Evolutionary conservation across 2,797 vertebrate genomes (phyloP), one percentile per base, ranked within the genome.

Genomic region (Natrix natrix): DNA sequence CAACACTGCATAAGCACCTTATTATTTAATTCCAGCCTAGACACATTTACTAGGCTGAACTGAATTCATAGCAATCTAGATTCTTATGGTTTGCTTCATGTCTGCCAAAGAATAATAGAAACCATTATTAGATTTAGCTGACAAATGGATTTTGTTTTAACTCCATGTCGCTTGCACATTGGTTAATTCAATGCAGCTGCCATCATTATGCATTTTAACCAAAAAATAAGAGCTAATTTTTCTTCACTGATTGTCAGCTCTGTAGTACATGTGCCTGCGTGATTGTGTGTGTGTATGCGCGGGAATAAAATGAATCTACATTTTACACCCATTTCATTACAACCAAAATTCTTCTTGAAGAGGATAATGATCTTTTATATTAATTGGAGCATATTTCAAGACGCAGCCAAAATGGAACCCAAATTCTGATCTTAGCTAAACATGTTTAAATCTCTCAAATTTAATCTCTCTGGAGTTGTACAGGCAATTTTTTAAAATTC

Each of bases 191-290:
- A 28, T 89, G 91, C 89, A 87, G 59, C 54, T 92, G 66, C 88
- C 91, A 91, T 89, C 26, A 69, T 93, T 32, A 89, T 60, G 93
- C 56, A 92, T 94, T 93, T 63, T 69, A 90, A 56, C 69, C 69
- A 74, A 48, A 83, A 87, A 56, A 57, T 17, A 48, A 66, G 55
- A 92, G 92, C 60, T 56, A 61, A 10, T 78, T 86, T 91, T 94
- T 91, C 94, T 93, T 1, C 60, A 90, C 54, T 63, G 86, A 94
- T 93, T 69, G 90, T 78, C 56, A 90, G 89, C 74, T 93, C 86
- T 88, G 48, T 91, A 24, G 10, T 48, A 83, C 78, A 83, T 83
- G 37, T 48, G 17, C 43, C 2, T 52, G 48, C 5, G 48, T 20
- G 57, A 37, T 37, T 20, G 57, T 57, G 16, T 11, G 8, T 22